Conservation (phyloP, 2,888 invertebrate species). For the Lucinisca nassula region DNA sequence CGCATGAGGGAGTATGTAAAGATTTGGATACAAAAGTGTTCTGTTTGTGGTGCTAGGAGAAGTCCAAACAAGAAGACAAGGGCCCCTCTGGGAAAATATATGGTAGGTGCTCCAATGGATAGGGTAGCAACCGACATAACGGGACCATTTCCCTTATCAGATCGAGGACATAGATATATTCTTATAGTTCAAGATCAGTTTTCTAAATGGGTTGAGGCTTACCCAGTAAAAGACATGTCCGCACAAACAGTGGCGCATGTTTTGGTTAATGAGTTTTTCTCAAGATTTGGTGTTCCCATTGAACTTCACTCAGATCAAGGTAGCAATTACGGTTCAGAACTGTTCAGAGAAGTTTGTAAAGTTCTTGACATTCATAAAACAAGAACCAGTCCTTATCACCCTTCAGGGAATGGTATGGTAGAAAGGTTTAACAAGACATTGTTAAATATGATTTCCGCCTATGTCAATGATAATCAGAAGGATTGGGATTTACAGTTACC, state of each 20-base stretch:
- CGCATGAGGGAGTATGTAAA: conserved; percentile 13
- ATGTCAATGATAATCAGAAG: conserved; percentile 26
- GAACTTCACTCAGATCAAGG: not conserved
- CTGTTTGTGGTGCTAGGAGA: conserved; percentile 26
- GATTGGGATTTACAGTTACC: conserved; percentile 27
- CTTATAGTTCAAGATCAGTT: conserved; percentile 62
- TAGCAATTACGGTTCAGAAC: not conserved
- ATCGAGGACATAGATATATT: conserved; percentile 47
- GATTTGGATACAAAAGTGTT: conserved; percentile 23
- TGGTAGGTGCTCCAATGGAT: conserved; percentile 60
- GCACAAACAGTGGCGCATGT: conserved; percentile 45
- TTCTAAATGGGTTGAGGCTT: conserved; percentile 54
- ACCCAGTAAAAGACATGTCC: conserved; percentile 49
- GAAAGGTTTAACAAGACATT: conserved; percentile 10
- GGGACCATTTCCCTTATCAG: conserved; percentile 50
- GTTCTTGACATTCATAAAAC: not conserved
- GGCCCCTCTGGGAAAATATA: not conserved
- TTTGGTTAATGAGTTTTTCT: not conserved
- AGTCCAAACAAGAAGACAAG: conserved; percentile 6
- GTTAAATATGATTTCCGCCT: conserved; percentile 29
- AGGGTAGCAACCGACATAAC: conserved; percentile 60
- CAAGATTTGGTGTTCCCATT: not conserved
- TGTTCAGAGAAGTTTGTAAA: not conserved
- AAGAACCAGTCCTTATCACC: not conserved
- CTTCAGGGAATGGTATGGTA: conserved; percentile 29